Base-by-base conservation (phyloP, 2,888 invertebrate species). In the Halictus quadricinctus region DNA sequence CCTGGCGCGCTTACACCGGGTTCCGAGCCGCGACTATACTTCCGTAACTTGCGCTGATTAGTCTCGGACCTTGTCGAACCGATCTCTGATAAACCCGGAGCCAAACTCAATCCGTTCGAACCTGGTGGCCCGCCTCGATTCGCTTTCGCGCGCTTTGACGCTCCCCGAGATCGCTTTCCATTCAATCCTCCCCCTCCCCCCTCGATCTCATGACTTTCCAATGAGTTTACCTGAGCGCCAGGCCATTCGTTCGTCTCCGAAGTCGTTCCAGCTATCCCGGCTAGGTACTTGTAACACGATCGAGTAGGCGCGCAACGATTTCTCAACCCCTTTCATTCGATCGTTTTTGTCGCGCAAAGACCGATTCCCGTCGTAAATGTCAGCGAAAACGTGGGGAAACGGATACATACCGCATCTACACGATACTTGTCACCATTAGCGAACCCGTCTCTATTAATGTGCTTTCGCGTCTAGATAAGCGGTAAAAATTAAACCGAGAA, bases 41-140 rank as follows among this genome's bases (percentile, higher is more conserved):
- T 75, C 41, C 54, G 46, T 12, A 78, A 83, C 72, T 83, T 64
- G 72, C 25, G 21, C 60, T 83, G 84, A 84, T 84, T 84, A 75
- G 69, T 60, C 83, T 13, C 36, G 84, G 64, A 78, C 60, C 84
- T 78, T 75, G 77, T 54, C 60, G 25, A 64, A 46, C 72, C 46
- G 73, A 83, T 78, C 46, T 54, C 72, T 54, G 72, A 73, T 75
- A 84, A 83, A 78, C 78, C 70, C 18, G 21, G 10, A 58, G 43
- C 36, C 60, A 64, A 78, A 75, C 64, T 78, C 74, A 43, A 64
- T 46, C 46, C 50, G 6, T 25, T 25, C 60, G 60, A 60, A 21
- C 25, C n/a, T 13, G 25, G 1, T n/a, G 25, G 1, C 25, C 1
- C 60, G 60, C 12, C 25, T 60, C 60, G 60, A n/a, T n/a, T 60